Percentiles rank a stretch among this genome's conserved stretches.
These are phyloP conservation scores for Felis chaus DNA, from an alignment of 2,113 vertebrate species.

Conservation along the genomic window DNA sequence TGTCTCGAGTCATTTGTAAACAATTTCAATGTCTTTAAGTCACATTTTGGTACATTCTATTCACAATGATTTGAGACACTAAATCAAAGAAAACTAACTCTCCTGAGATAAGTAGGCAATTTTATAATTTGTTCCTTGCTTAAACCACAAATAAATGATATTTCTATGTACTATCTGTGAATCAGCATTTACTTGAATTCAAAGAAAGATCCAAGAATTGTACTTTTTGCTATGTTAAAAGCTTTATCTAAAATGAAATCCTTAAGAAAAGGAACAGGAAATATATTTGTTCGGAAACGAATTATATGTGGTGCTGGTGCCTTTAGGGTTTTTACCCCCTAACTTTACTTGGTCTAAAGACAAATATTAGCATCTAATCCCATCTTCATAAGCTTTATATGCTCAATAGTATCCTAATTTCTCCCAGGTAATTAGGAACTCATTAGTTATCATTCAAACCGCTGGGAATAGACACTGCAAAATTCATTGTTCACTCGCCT, in stretches of 20 bases:
- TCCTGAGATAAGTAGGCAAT: background rate
- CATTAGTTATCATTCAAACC: background rate
- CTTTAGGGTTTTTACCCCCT: background rate
- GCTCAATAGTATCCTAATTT: background rate
- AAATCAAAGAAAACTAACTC: background rate
- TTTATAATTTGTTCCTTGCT: conserved; percentile 11
- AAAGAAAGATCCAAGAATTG: background rate
- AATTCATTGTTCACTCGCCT: background rate
- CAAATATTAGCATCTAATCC: background rate
- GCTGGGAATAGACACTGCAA: background rate
- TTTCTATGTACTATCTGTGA: background rate
- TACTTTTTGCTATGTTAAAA: background rate
- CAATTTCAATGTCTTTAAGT: conserved; percentile 10
- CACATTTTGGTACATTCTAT: background rate
- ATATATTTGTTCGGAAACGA: background rate
- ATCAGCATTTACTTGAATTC: conserved; percentile 37
- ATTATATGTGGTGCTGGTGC: background rate
- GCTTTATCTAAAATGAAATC: conserved; percentile 26
- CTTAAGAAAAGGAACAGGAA: background rate
- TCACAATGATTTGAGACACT: background rate
- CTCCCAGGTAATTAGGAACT: background rate
- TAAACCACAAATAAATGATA: background rate
- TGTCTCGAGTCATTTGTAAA: conserved; percentile 1
- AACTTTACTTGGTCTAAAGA: background rate
- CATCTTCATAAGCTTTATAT: background rate